These are phyloP conservation scores for Mantis religiosa DNA, from an alignment of 2,888 invertebrate genomes.

Conservation along the genomic window DNA sequence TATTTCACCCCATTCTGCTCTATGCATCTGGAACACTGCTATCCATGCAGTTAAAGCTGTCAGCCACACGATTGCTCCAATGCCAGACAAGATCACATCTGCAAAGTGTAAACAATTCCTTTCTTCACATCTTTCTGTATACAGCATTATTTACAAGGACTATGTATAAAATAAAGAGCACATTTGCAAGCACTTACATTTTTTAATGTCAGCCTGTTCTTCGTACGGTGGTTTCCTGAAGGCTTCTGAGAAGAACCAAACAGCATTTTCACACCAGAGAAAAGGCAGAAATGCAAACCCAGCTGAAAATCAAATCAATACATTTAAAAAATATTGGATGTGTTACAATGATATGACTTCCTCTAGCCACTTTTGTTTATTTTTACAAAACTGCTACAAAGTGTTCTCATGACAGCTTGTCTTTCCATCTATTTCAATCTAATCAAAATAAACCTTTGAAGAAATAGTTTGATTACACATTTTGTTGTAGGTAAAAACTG, in stretches of 20 bases:
- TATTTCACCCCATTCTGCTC: slow-evolving; percentile 78
- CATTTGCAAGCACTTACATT: slow-evolving; percentile 60
- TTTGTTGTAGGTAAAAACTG: too few relatives aligned
- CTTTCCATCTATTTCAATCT: too few relatives aligned
- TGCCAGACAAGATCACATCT: slow-evolving; percentile 82
- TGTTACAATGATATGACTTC: too few relatives aligned
- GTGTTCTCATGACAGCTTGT: too few relatives aligned
- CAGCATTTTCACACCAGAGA: slow-evolving; percentile 84
- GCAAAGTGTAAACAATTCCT: slow-evolving; percentile 40
- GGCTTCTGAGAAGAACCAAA: slow-evolving; percentile 91
- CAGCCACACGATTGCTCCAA: slow-evolving; percentile 74
- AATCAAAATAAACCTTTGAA: too few relatives aligned
- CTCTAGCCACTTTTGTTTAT: too few relatives aligned
- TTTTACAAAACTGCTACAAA: too few relatives aligned
- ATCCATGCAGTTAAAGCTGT: slow-evolving; percentile 70
- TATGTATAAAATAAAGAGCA: neutral
- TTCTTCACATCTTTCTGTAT: neutral
- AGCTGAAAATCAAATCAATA: neutral
- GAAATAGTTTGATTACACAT: too few relatives aligned
- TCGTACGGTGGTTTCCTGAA: slow-evolving; percentile 74
- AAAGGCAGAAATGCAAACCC: slow-evolving; percentile 69
- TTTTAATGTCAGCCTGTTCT: slow-evolving; percentile 80
- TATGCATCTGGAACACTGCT: slow-evolving; percentile 72
- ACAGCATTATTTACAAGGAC: neutral
- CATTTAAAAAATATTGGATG: too few relatives aligned